phyloP scores from a whole-genome alignment of 2,888 invertebrate species.

The Drosophila tanythrix region DNA sequence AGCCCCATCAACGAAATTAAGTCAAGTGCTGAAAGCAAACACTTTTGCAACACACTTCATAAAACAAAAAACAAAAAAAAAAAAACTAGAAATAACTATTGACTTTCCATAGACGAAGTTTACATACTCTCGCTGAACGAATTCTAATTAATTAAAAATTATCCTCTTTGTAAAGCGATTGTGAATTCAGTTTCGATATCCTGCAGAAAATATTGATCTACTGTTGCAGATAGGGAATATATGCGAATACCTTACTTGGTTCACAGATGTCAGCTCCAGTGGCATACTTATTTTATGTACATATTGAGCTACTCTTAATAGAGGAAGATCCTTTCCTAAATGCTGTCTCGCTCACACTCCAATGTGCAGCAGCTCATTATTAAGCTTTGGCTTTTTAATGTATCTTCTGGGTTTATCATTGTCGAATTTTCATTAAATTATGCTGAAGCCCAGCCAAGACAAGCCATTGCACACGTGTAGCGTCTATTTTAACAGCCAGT shows the following conservation, averaged over 20 bases:
- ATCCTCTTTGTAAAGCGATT: neutral
- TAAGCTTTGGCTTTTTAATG: constrained; percentile 61
- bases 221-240: neutral
- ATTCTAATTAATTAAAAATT: neutral
- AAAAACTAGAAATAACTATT: neutral
- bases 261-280: neutral
- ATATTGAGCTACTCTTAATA: neutral
- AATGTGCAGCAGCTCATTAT: constrained; percentile 25
- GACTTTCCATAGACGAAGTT: neutral
- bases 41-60: constrained; percentile 62
- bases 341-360: neutral
- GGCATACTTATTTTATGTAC: neutral
- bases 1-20: constrained; percentile 41
- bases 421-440: constrained; percentile 77
- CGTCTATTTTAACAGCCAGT: constrained; percentile 35
- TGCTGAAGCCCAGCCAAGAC: constrained; percentile 42
- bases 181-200: neutral
- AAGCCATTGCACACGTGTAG: constrained; percentile 46
- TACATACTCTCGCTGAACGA: neutral
- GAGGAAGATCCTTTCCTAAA: neutral
- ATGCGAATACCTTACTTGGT: neutral
- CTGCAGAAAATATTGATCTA: neutral
- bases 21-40: constrained; percentile 73
- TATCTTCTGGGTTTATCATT: constrained; percentile 71
- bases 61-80: constrained; percentile 15